Base-by-base conservation (phyloP, 2,113 vertebrate genomes). In the Aythya baeri region DNA sequence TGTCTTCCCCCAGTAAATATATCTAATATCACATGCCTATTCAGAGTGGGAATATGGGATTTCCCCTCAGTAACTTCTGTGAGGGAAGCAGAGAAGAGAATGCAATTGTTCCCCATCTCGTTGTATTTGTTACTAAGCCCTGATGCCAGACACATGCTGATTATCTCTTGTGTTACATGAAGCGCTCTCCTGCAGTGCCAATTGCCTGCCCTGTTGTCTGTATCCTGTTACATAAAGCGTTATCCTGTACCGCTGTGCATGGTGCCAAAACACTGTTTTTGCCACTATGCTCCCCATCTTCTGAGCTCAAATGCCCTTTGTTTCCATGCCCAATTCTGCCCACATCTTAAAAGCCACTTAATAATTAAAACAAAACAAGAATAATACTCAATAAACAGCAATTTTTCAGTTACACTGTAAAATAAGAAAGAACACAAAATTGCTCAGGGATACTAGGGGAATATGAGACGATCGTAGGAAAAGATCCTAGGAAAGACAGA, bases 81-180 rank as follows among this genome's bases (percentile, higher is more conserved):
- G 31, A 73, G 66, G 58, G 54, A 54, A 52, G 75, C 52, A 16
- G 55, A 76, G 67, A 49, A 82, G 50, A 54, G 36, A 86, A 95
- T 76, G 70, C 23, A 86, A 88, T 81, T 89, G 78, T 87, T 90
- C 36, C n/a, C 44, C 70, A 72, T 81, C 49, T 75, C 80, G 61
- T 8, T 87, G 88, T 80, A 46, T 5, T 70, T 6, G 57, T 67
- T 71, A 87, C 62, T 23, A 50, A 83, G 75, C 49, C 1, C 0
- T 34, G 93, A 93, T 93, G 86, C 92, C 95, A 93, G 74, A 86
- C 93, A 78, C 88, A 94, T 84, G 93, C 84, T 82, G 94, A 94
- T 96, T 93, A 92, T 95, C 80, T 94, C 86, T 94, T 20, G 7
- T n/a, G 81, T 95, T 93, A 94, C 94, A 94, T 93, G 95, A 96